phyloP scores from a whole-genome alignment of 2,113 vertebrate genomes.

The Myiopsitta monachus region DNA sequence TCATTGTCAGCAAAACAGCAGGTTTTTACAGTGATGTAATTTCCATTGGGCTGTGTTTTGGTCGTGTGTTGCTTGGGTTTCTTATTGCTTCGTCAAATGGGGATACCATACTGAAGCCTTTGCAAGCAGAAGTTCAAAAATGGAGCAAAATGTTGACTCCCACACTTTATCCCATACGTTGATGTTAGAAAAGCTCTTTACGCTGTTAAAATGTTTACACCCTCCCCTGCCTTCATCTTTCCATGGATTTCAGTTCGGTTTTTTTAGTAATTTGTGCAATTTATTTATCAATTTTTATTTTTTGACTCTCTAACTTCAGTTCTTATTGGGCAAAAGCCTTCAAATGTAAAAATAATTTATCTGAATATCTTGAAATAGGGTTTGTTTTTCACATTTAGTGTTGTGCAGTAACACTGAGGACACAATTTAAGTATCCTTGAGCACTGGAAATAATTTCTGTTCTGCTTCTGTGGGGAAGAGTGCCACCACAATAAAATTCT shows the following conservation, averaged over 20 bases:
- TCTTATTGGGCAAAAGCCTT: not conserved
- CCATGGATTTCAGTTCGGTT: not conserved
- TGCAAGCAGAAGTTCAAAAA: not conserved
- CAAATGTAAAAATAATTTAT: not conserved
- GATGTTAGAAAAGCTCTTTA: not conserved
- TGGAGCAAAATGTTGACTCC: not conserved
- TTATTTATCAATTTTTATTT: not conserved
- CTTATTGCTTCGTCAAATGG: not conserved
- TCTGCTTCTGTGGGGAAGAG: not conserved
- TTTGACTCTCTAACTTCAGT: not conserved
- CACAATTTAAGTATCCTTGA: not conserved
- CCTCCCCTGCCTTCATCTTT: not conserved
- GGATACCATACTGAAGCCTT: not conserved
- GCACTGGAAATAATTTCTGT: not conserved
- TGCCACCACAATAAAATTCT: not conserved
- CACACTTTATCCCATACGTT: fast-evolving
- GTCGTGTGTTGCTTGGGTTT: not conserved
- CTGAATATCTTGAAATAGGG: not conserved
- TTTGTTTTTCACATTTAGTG: not conserved
- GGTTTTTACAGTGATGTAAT: not conserved
- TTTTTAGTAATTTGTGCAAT: not conserved
- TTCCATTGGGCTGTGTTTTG: not conserved
- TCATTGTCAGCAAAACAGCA: not conserved
- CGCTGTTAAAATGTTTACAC: not conserved
- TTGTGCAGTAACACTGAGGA: not conserved